phyloP scores from a whole-genome alignment of 2,113 vertebrate species.

The Tragelaphus scriptus region DNA sequence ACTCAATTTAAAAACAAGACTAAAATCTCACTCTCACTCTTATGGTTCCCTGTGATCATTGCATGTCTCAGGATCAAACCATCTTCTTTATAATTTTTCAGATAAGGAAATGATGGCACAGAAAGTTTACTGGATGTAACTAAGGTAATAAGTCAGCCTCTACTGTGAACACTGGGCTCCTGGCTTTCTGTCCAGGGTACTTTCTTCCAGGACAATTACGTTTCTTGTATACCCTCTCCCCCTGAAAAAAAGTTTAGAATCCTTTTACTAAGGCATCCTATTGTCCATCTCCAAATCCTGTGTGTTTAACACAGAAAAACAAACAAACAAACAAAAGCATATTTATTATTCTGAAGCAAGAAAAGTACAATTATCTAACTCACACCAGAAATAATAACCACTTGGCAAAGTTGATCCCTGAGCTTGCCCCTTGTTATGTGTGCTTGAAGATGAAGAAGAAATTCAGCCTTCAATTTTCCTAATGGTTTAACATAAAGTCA shows the following conservation, averaged over 20 bases:
- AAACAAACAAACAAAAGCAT: background rate
- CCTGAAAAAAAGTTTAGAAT: background rate
- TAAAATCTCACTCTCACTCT: background rate
- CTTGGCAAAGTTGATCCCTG: background rate
- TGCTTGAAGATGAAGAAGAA: background rate
- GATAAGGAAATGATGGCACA: background rate
- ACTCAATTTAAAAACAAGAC: background rate
- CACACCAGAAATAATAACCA: background rate
- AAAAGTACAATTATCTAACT: background rate
- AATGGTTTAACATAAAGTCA: background rate
- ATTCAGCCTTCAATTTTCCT: background rate
- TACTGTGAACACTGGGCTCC: background rate
- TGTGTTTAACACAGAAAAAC: background rate
- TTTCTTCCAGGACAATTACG: background rate
- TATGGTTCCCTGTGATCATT: background rate
- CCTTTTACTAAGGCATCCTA: background rate
- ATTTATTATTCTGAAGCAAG: background rate
- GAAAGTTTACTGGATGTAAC: background rate
- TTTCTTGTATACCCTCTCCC: background rate
- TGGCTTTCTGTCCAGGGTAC: background rate
- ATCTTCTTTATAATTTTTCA: background rate
- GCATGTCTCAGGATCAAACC: background rate
- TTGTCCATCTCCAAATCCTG: background rate
- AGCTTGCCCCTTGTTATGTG: background rate
- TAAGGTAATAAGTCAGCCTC: background rate